Conservation (phyloP, 2,888 invertebrate species). For the Tupiocoris notatus region DNA sequence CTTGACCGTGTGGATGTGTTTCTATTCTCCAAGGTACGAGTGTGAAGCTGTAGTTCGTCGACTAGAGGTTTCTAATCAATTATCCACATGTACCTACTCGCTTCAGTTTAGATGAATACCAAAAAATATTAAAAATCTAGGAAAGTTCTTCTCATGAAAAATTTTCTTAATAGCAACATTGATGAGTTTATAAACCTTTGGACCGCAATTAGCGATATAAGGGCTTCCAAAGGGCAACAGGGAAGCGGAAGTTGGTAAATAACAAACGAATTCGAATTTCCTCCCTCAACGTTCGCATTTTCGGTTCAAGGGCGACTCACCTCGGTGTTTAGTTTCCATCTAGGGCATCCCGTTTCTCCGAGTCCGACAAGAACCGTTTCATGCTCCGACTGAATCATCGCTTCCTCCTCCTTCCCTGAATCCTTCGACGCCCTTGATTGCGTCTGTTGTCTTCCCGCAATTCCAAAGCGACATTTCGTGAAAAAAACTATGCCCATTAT, state of each 20-base stretch:
- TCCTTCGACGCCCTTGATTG: background rate
- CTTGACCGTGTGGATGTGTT: no score
- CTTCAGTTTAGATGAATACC: no score
- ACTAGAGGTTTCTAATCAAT: no score
- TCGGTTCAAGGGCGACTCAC: conserved; percentile 37
- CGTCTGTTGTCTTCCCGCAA: background rate
- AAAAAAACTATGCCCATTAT: background rate
- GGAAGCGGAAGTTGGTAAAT: conserved; percentile 19
- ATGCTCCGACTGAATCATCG: conserved; percentile 32
- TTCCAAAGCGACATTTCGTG: background rate
- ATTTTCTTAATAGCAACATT: no score
- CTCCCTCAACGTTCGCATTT: conserved; percentile 7
- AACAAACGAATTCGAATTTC: conserved; percentile 27
- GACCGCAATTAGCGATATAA: no score
- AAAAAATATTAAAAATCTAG: no score
- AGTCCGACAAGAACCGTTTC: conserved; percentile 12
- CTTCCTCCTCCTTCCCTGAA: background rate
- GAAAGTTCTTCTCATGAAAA: no score
- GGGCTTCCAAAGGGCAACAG: no score
- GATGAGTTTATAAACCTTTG: no score
- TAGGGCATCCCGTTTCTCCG: conserved; percentile 33
- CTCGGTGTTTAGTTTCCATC: conserved; percentile 21
- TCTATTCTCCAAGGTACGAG: no score
- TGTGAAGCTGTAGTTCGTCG: no score
- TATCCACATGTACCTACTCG: no score